Conservation (phyloP, 2,888 invertebrate species). For the Drosophila kuntzei region DNA sequence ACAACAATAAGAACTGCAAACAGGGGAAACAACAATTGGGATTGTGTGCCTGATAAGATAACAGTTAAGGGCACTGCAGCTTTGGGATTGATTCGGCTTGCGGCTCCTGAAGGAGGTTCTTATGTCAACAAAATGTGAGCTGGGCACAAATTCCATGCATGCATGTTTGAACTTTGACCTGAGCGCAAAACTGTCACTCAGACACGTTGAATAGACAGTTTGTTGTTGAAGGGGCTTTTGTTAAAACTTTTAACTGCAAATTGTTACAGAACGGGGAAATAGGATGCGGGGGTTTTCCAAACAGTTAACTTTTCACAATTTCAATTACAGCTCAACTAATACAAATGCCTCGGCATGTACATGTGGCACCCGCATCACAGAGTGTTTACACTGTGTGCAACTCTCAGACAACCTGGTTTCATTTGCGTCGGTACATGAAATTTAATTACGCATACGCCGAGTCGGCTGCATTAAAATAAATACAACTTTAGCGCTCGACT, state of each 20-base stretch:
- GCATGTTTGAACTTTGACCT: slow-evolving; percentile 44
- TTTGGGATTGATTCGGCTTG: slow-evolving; percentile 38
- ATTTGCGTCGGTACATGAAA: slow-evolving; percentile 55
- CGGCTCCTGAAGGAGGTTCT: slow-evolving; percentile 13
- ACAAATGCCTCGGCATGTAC: slow-evolving; percentile 6
- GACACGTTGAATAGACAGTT: slow-evolving; percentile 5
- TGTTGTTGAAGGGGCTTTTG: slow-evolving; percentile 3
- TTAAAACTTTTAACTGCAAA: slow-evolving; percentile 6
- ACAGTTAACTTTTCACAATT: slow-evolving; percentile 62
- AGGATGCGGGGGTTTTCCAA: slow-evolving; percentile 42
- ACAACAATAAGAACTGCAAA: slow-evolving; percentile 13
- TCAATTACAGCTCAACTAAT: slow-evolving; percentile 43
- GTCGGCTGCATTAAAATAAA: slow-evolving; percentile 32
- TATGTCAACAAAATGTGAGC: slow-evolving; percentile 14
- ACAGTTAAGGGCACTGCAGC: slow-evolving; percentile 41
- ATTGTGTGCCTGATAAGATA: slow-evolving; percentile 52
- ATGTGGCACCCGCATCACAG: slow-evolving; percentile 10
- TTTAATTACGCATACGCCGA: slow-evolving; percentile 77
- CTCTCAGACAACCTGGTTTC: slow-evolving; percentile 58
- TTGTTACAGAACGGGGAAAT: not conserved
- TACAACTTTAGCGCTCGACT: slow-evolving; percentile 54
- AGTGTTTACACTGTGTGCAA: slow-evolving; percentile 18
- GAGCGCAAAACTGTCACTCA: slow-evolving; percentile 25
- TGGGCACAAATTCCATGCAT: slow-evolving; percentile 11
- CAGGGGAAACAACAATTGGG: not conserved